Evolutionary conservation across 2,888 invertebrate species (phyloP).

Genomic region (Epinotia nisella): DNA sequence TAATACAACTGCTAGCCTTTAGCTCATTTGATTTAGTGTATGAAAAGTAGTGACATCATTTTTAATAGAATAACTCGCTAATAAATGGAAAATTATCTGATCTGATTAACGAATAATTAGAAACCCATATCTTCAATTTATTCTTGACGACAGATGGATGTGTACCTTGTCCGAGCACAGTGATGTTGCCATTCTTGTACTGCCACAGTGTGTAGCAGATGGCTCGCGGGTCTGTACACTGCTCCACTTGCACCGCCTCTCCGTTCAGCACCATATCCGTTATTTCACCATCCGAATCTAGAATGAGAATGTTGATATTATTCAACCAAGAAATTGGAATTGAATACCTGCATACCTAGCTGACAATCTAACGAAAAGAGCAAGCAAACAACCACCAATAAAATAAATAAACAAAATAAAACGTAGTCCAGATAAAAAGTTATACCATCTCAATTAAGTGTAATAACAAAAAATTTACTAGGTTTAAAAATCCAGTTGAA

Average conservation of each 20-base stretch:
- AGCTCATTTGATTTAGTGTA: no score
- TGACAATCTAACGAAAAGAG: no score
- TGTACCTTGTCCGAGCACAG: slow-evolving; percentile 89
- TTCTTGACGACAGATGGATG: background rate
- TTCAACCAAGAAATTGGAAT: background rate
- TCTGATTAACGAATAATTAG: background rate
- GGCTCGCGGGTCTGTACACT: slow-evolving; percentile 86
- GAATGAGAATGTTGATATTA: background rate
- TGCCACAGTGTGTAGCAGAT: slow-evolving; percentile 90
- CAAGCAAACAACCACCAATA: no score
- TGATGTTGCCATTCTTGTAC: slow-evolving; percentile 85
- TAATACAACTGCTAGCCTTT: no score
- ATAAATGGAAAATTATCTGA: background rate
- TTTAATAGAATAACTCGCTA: background rate
- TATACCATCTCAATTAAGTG: no score
- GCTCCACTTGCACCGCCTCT: slow-evolving; percentile 71
- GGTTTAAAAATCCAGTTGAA: no score
- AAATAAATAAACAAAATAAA: no score
- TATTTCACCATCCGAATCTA: slow-evolving; percentile 55
- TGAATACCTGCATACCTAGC: no score
- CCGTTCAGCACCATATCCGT: slow-evolving; percentile 67
- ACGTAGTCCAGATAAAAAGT: no score
- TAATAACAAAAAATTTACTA: no score
- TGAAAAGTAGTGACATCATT: no score
- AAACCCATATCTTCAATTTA: no score